Percentiles rank a stretch among this genome's conserved stretches.
phyloP scores from a whole-genome alignment of 2,888 invertebrate genomes.

The Tetramorium bicarinatum region DNA sequence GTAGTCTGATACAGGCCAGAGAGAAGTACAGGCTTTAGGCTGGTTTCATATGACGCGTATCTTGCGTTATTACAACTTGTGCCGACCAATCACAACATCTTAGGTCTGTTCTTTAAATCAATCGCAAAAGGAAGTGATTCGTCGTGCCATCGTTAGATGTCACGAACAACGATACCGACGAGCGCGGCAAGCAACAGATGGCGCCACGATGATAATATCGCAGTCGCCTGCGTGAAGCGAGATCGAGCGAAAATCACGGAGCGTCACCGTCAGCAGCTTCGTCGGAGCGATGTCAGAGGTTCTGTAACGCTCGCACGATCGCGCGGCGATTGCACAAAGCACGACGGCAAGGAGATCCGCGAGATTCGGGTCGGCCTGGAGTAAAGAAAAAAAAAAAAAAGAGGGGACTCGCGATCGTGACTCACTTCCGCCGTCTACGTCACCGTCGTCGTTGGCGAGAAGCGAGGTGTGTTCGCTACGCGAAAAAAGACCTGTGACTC shows the following conservation, averaged over 20 bases:
- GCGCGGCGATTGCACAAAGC: neutral
- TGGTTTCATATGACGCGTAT: no score
- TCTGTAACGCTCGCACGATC: constrained; percentile 13
- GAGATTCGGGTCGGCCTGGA: neutral
- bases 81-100: no score
- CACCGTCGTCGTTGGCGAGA: constrained; percentile 1
- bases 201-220: neutral
- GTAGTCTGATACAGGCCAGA: no score
- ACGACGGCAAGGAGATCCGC: neutral
- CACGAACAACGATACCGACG: neutral
- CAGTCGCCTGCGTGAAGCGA: constrained; percentile 1
- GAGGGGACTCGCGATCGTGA: constrained; percentile 21
- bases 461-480: constrained; percentile 11
- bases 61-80: no score
- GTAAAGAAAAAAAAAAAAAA: neutral
- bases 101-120: no score
- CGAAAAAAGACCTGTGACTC: neutral
- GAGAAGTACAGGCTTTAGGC: no score
- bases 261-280: neutral
- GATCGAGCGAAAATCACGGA: neutral
- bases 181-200: neutral
- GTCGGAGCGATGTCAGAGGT: constrained; percentile 25
- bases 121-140: neutral
- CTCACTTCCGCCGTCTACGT: constrained; percentile 51
- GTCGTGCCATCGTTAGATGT: neutral